Percentiles rank a stretch among this genome's conserved stretches.
Evolutionary conservation across 2,888 invertebrate genomes (phyloP).

Genomic region (Boloria selene): DNA sequence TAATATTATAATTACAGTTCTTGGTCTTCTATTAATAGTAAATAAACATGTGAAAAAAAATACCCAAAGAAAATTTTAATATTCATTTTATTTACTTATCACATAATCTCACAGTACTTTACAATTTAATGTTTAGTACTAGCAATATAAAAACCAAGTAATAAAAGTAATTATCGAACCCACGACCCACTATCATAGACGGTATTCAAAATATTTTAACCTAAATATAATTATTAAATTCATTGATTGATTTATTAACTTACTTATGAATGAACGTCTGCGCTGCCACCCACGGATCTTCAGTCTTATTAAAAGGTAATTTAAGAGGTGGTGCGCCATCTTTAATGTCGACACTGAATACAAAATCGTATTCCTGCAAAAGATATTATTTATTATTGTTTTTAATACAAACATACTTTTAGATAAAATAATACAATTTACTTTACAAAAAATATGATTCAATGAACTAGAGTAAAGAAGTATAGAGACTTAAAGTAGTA

Average conservation of each 20-base stretch:
- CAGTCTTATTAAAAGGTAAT: slow-evolving; percentile 93
- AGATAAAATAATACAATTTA: not conserved
- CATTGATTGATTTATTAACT: slow-evolving; percentile 6
- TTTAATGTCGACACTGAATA: slow-evolving; percentile 97
- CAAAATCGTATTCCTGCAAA: slow-evolving; percentile 92
- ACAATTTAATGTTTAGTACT: too few relatives aligned
- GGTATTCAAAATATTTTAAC: not conserved
- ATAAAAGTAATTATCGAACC: too few relatives aligned
- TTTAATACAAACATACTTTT: not conserved
- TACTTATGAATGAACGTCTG: slow-evolving; percentile 92
- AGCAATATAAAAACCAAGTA: too few relatives aligned
- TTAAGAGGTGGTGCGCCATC: slow-evolving; percentile 94
- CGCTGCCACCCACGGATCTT: slow-evolving; percentile 96
- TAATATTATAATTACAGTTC: too few relatives aligned
- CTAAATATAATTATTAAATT: not conserved
- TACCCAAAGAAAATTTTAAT: too few relatives aligned
- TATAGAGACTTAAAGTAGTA: too few relatives aligned
- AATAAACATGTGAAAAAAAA: too few relatives aligned
- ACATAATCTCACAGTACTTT: too few relatives aligned
- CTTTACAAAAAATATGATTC: not conserved
- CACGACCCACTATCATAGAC: not conserved
- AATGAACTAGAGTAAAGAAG: too few relatives aligned
- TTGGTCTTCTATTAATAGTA: too few relatives aligned
- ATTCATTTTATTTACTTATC: too few relatives aligned
- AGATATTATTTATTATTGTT: slow-evolving; percentile 10